Evolutionary conservation across 2,888 invertebrate species (phyloP), one percentile per base, ranked within the genome.

Genomic region (Pyrrhia umbra): DNA sequence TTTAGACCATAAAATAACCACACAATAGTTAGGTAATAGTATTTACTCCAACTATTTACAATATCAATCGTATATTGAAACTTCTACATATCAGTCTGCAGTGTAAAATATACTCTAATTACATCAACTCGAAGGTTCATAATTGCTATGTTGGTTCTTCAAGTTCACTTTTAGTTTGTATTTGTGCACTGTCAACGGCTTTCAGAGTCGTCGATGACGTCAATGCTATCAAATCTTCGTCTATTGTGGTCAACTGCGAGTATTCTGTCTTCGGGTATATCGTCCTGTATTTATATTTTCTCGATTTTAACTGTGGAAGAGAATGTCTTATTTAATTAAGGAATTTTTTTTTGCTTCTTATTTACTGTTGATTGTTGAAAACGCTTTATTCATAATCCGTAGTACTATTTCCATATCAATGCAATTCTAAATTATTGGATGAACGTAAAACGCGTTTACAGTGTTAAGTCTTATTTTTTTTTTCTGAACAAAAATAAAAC

Each of bases 51-150:
- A 75, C 77, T 87, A 88, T 88, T 78, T 89, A 90, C 88, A 88
- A 34, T 34, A 34, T 69, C 78, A 79, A 79, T 80, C 79, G 81
- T 83, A 83, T 83, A 85, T 89, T 86, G 85, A 89, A 90, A 88
- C 89, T 80, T 88, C 91, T 93, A 94, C 86, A 86, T 91, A 92
- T 94, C 94, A 94, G 94, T 94, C 94, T 93, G 94, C 91, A 85
- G 89, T 92, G 88, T 92, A 90, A 89, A 87, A 86, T 90, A 76
- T 88, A 88, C 81, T 85, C 88, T 91, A 91, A 85, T 86, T 80
- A 81, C 85, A 88, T 89, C 85, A 85, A 88, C 83, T 68, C 84
- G 83, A 86, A 70, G 66, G 71, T 84, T 82, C 72, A 85, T 86
- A 85, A 34, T 90, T 88, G 86, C 91, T 94, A 94, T 86, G 93